These are phyloP conservation scores for Muricea muricata DNA, from an alignment of 92 coral and sea anemone genomes.

Conservation along the genomic window DNA sequence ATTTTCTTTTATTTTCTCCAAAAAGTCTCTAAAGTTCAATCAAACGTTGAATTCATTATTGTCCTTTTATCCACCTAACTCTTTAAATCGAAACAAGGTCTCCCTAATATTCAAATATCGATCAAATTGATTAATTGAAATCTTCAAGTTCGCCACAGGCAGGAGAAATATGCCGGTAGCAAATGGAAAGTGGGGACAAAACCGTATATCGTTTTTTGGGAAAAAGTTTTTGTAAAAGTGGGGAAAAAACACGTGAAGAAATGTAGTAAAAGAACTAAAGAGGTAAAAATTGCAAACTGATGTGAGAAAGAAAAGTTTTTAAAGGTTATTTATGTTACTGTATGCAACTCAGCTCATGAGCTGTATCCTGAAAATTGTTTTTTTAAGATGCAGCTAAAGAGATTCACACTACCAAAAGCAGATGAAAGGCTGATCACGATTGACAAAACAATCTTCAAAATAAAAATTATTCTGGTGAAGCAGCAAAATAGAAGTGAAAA, in stretches of 20 bases:
- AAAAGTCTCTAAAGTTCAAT: too few relatives aligned
- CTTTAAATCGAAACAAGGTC: too few relatives aligned
- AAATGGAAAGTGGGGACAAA: too few relatives aligned
- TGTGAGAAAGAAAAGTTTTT: neutral
- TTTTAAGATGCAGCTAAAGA: slow-evolving; percentile 70
- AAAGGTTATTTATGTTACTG: neutral
- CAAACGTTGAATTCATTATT: too few relatives aligned
- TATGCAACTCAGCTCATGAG: too few relatives aligned
- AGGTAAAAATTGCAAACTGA: neutral
- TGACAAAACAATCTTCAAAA: slow-evolving; percentile 77
- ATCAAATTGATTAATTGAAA: too few relatives aligned
- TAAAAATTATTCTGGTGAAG: slow-evolving; percentile 75
- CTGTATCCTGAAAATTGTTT: neutral
- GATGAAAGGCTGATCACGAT: slow-evolving; percentile 79
- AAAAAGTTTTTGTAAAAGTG: neutral
- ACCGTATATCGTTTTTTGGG: neutral
- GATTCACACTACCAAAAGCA: slow-evolving; percentile 76
- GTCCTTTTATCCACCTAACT: too few relatives aligned
- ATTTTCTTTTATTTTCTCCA: too few relatives aligned
- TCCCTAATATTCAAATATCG: too few relatives aligned
- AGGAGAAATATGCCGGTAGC: neutral
- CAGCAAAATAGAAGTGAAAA: slow-evolving; percentile 55
- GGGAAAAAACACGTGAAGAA: neutral
- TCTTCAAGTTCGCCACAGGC: neutral
- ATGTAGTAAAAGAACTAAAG: neutral